Conservation (phyloP, 2,113 vertebrate species). For the Typhlomys cinereus region DNA sequence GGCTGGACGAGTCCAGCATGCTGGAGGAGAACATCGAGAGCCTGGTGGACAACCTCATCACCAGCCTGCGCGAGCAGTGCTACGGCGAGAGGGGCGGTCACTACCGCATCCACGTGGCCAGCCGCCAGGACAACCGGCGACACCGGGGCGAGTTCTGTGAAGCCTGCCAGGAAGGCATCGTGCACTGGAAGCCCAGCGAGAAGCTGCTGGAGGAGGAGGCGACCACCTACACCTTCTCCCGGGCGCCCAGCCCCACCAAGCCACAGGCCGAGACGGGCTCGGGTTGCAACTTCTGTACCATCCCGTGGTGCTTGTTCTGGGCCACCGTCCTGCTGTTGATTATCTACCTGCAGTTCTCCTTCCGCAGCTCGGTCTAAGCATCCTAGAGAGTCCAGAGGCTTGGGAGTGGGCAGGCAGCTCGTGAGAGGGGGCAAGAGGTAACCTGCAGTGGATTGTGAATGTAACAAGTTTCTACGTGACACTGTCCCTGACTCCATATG, state of each 20-base stretch:
- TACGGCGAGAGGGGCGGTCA: constrained; percentile 74
- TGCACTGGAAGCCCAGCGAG: constrained; percentile 72
- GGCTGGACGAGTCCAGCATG: constrained; percentile 81
- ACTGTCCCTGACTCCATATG: neutral
- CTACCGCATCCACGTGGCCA: constrained; percentile 51
- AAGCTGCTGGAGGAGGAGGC: constrained; percentile 76
- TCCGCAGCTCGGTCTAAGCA: constrained; percentile 68
- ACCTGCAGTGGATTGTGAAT: neutral
- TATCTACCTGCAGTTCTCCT: constrained; percentile 79
- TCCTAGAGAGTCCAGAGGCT: neutral
- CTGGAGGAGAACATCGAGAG: constrained; percentile 79
- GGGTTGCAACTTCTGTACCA: constrained; percentile 74
- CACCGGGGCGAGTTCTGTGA: constrained; percentile 87
- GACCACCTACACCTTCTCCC: constrained; percentile 70
- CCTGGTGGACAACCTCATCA: constrained; percentile 88
- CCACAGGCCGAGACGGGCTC: constrained; percentile 34
- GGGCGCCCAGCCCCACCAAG: constrained; percentile 61
- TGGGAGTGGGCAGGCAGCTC: neutral
- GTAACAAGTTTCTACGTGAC: neutral
- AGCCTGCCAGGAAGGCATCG: constrained; percentile 84
- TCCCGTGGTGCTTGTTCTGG: constrained; percentile 80
- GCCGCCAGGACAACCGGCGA: constrained; percentile 75
- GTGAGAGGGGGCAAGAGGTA: neutral
- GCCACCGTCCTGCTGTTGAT: constrained; percentile 72
- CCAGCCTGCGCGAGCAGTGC: constrained; percentile 87